Conservation (phyloP, 2,888 invertebrate species). For the Drosophila robusta region DNA sequence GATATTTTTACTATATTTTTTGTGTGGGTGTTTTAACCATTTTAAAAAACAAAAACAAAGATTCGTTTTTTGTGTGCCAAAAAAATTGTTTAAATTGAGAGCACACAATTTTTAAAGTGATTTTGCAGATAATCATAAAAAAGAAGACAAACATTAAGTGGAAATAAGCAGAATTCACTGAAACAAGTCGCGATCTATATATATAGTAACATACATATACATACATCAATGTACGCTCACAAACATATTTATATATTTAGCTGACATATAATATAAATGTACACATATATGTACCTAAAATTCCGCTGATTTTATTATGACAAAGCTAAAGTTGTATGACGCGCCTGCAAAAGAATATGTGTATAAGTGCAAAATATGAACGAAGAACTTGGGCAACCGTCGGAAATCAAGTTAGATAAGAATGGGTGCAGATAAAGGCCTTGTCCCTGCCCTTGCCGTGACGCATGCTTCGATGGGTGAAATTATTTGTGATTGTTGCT, state of each 20-base stretch:
- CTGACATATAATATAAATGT: constrained; percentile 20
- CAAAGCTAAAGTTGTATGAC: constrained; percentile 58
- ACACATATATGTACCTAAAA: constrained; percentile 12
- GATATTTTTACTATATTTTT: constrained; percentile 2
- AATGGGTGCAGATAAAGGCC: constrained; percentile 59
- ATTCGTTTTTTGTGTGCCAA: constrained; percentile 53
- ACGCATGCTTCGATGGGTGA: constrained; percentile 55
- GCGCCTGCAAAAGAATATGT: constrained; percentile 27
- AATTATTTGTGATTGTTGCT: constrained; percentile 31
- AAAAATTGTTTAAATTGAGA: constrained; percentile 41
- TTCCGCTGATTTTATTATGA: constrained; percentile 43
- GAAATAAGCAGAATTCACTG: constrained; percentile 51
- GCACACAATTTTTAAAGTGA: constrained; percentile 56
- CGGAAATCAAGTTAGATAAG: constrained; percentile 64
- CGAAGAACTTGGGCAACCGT: constrained; percentile 42
- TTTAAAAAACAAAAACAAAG: constrained; percentile 43
- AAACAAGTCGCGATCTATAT: constrained; percentile 41
- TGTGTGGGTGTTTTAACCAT: constrained; percentile 59
- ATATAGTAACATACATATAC: constrained; percentile 14
- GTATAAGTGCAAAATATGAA: constrained; percentile 21
- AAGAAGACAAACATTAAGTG: constrained; percentile 37
- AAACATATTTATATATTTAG: constrained; percentile 4
- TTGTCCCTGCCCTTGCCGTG: constrained; percentile 39
- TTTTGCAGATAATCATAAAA: constrained; percentile 60
- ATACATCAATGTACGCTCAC: constrained; percentile 2